A percentile compares a stretch with the other conserved stretches of the same genome.
phyloP scores from a whole-genome alignment of 1,140 invertebrate genomes.

The Anadara kagoshimensis region DNA sequence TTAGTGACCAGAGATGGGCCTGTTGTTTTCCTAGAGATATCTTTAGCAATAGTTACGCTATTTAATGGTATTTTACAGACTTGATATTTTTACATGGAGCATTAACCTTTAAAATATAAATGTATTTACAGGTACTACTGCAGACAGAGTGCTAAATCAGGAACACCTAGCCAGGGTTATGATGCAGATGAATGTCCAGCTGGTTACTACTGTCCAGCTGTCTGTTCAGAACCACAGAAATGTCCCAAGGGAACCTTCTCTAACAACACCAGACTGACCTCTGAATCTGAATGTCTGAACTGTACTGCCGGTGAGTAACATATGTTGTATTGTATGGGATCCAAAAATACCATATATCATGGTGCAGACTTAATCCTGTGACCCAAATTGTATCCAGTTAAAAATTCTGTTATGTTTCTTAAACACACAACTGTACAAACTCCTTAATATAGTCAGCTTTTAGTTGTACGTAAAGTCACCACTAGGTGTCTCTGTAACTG shows the following conservation, averaged over 20 bases:
- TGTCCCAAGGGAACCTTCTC: slow-evolving; percentile 67
- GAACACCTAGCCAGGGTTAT: slow-evolving; percentile 60
- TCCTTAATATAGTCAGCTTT: too few relatives aligned
- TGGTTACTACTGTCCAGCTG: slow-evolving; percentile 62
- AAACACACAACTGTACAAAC: too few relatives aligned
- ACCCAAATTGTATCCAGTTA: not conserved
- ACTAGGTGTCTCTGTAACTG: too few relatives aligned
- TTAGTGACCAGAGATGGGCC: too few relatives aligned
- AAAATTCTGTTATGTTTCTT: not conserved
- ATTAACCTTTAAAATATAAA: too few relatives aligned
- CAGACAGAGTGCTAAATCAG: slow-evolving; percentile 58
- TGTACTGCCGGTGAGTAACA: slow-evolving; percentile 60
- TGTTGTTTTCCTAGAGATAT: too few relatives aligned
- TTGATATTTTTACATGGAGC: too few relatives aligned
- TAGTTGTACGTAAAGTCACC: too few relatives aligned
- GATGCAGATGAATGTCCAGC: slow-evolving; percentile 67
- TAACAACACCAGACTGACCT: slow-evolving; percentile 50
- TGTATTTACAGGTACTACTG: slow-evolving; percentile 62
- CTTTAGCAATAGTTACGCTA: too few relatives aligned
- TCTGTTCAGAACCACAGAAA: slow-evolving; percentile 61
- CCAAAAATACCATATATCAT: not conserved
- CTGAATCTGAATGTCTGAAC: slow-evolving; percentile 54
- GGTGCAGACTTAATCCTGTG: not conserved
- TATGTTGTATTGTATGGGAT: not conserved
- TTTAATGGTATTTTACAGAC: too few relatives aligned